phyloP scores from a whole-genome alignment of 1,140 invertebrate species.

The Belonocnema kinseyi region DNA sequence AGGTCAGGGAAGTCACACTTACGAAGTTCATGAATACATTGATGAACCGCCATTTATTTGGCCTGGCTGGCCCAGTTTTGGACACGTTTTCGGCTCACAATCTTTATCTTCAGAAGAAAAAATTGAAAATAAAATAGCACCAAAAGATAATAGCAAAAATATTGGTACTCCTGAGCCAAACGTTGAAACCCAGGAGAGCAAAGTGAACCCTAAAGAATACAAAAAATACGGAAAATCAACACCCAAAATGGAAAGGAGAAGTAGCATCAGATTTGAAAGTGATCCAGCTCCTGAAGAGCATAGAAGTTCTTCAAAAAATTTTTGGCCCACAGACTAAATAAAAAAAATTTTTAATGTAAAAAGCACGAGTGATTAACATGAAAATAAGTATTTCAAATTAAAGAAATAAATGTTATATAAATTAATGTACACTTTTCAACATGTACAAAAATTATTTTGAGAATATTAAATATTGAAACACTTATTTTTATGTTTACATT shows the following conservation, averaged over 20 bases:
- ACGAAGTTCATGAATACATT: slow-evolving; percentile 58
- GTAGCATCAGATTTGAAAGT: slow-evolving; percentile 15
- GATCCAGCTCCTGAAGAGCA: neutral
- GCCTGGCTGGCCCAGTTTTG: slow-evolving; percentile 49
- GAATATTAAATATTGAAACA: neutral
- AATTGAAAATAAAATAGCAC: slow-evolving; percentile 61
- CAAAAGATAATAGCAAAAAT: slow-evolving; percentile 44
- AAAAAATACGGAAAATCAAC: slow-evolving; percentile 3
- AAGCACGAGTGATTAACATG: neutral
- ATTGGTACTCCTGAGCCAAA: slow-evolving; percentile 7
- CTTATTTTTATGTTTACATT: slow-evolving; percentile 21
- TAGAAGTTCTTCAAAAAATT: neutral
- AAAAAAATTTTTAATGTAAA: neutral
- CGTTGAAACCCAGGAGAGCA: slow-evolving; percentile 46
- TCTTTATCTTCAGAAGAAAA: neutral
- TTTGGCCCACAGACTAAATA: neutral
- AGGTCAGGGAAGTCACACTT: slow-evolving; percentile 36
- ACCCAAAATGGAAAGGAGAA: neutral
- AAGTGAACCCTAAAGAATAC: slow-evolving; percentile 51
- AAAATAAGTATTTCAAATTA: neutral
- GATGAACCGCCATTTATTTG: slow-evolving; percentile 52
- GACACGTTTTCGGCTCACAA: slow-evolving; percentile 34
- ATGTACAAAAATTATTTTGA: too few species aligned
- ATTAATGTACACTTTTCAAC: too few species aligned
- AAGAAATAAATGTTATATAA: too few species aligned